Base-by-base conservation (phyloP, 2,113 vertebrate genomes). In the Falco punctatus region DNA sequence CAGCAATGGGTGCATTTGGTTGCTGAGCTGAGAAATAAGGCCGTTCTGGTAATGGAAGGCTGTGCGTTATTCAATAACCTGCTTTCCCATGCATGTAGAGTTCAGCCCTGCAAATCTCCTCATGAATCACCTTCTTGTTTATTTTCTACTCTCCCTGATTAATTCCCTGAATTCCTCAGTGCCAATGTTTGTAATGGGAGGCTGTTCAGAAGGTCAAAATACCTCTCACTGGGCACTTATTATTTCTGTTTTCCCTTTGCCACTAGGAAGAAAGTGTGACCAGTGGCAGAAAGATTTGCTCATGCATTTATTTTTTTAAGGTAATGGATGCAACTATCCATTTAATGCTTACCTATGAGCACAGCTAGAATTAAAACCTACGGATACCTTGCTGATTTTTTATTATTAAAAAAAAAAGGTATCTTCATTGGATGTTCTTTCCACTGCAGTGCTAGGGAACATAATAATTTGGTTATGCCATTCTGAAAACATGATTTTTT, bases 41-140 rank as follows among this genome's bases (percentile, higher is more conserved):
- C 0, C 0, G 48, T 80, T 90, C 75, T 92, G 51, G 44, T 81
- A 82, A 38, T 0, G 10, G 42, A 79, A 67, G 26, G 27, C 73
- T 66, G 10, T 33, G 40, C 1, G 4, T 61, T 85, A 52, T 64
- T 96, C 61, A 81, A 7, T 72, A 75, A 75, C 71, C 86, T 94
- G 49, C 84, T 92, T 89, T 87, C 62, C 87, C 40, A n/a, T 49
- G 51, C 79, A 30, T 15, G 3, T 48, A 42, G 58, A 62, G 28
- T 83, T 90, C 73, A 94, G 52, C 46, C 35, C 14, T 0, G 3
- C 72, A 91, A 96, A 96, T 85, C 86, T 92, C 69, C 52, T 46
- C 81, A n/a, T 97, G 91, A 96, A 95, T 91, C 91, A 92, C 78
- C 62, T 72, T 79, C 70, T 94, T 91, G 86, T 94, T 97, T 94